A percentile compares a stretch with the other conserved stretches of the same genome.
Conservation (phyloP, 2,888 invertebrate species). For the Micropterix aruncella region DNA sequence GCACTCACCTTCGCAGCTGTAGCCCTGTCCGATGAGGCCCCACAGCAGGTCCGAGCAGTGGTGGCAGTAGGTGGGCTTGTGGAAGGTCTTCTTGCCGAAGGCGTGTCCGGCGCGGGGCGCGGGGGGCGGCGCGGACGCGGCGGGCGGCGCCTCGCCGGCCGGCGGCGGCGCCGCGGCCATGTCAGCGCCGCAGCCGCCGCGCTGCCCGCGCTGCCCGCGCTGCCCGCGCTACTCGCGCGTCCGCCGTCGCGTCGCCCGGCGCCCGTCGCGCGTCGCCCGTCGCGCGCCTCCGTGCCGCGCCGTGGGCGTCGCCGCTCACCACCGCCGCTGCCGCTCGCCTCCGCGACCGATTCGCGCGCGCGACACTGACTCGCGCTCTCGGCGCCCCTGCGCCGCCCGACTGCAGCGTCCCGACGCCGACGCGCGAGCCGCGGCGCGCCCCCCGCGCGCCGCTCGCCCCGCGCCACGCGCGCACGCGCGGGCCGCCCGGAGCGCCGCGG, state of each 20-base stretch:
- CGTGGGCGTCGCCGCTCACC: conserved; percentile 16
- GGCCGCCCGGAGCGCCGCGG: conserved; percentile 22
- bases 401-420: conserved; percentile 21
- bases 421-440: conserved; percentile 14
- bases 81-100: conserved; percentile 99
- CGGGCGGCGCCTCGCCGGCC: conserved; percentile 27
- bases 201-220: conserved; percentile 31
- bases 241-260: conserved; percentile 40
- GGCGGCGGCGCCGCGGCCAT: conserved; percentile 10
- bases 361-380: conserved; percentile 18
- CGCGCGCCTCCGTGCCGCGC: conserved; percentile 11
- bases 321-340: conserved; percentile 24
- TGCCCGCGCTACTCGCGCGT: conserved; percentile 34
- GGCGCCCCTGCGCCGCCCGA: conserved; percentile 17
- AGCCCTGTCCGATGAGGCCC: conserved; percentile 99
- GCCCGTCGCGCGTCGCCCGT: conserved; percentile 43
- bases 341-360: conserved; percentile 1
- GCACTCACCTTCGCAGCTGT: conserved; percentile 94
- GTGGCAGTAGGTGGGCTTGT: conserved; percentile 99
- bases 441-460: conserved; percentile 35
- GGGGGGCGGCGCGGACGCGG: conserved; percentile 44
- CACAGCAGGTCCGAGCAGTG: conserved; percentile 99
- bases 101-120: conserved; percentile 75
- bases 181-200: conserved; percentile 4
- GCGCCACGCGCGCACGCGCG: conserved; percentile 15